A percentile compares a stretch with the other conserved stretches of the same genome.
phyloP scores from a whole-genome alignment of 2,797 vertebrate genomes.

The Etheostoma perlongum region DNA sequence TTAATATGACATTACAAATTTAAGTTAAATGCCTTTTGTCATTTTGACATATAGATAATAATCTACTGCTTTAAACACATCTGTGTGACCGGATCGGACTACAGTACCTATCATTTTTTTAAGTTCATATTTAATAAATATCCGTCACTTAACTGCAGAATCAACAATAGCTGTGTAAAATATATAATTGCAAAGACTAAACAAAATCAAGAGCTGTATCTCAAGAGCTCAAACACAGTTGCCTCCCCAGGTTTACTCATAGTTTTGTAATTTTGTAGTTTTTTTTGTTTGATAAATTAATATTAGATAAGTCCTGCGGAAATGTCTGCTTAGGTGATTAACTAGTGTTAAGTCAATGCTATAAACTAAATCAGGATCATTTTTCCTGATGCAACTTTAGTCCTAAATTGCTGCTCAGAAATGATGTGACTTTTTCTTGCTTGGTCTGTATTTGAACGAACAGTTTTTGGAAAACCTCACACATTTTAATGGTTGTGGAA shows the following conservation, averaged over 20 bases:
- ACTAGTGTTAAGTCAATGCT: constrained; percentile 1
- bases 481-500: constrained; percentile 79
- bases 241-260: background rate
- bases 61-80: background rate
- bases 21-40: background rate
- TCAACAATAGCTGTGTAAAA: background rate
- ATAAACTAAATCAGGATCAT: background rate
- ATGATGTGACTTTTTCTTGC: constrained; percentile 38
- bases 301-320: background rate
- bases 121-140: background rate
- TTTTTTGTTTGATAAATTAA: background rate
- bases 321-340: background rate
- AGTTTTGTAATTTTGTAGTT: background rate
- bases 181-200: background rate
- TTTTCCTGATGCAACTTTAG: constrained; percentile 22
- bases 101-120: background rate
- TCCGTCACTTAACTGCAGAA: background rate
- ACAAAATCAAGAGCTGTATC: background rate
- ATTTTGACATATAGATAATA: constrained; percentile 1
- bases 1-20: background rate
- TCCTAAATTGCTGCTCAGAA: constrained; percentile 30
- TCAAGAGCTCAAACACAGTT: constrained; percentile 1
- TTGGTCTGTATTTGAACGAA: constrained; percentile 54
- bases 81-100: background rate
- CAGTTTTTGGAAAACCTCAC: constrained; percentile 64